These are phyloP conservation scores for Branchellion lobata DNA, from an alignment of 2,888 invertebrate species.

Conservation along the genomic window DNA sequence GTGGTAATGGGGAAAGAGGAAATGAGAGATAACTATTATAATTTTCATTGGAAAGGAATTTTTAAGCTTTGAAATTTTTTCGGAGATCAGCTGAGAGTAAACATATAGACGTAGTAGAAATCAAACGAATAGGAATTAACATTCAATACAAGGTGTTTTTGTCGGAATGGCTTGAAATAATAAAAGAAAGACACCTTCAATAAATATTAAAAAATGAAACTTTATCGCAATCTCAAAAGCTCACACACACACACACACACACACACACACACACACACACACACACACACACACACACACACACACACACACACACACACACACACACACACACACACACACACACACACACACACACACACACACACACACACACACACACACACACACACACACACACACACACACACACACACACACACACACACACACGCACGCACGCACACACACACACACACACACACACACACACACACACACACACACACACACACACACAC, in stretches of 20 bases:
- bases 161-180: no score
- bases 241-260: background rate
- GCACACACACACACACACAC: slow-evolving; percentile 20
- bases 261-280: background rate
- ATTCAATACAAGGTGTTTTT: no score
- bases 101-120: no score
- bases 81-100: no score
- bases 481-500: slow-evolving; percentile 23
- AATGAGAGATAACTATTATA: background rate
- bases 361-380: background rate
- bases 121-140: no score
- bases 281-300: background rate
- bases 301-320: background rate
- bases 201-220: no score
- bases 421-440: slow-evolving; percentile 17
- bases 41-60: background rate
- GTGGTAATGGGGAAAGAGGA: background rate
- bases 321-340: background rate
- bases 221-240: background rate
- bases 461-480: slow-evolving; percentile 23
- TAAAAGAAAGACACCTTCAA: no score
- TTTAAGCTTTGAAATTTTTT: background rate
- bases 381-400: background rate
- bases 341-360: background rate
- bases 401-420: slow-evolving; percentile 11